These are phyloP conservation scores for Ommatoiulus sabulosus DNA, from an alignment of 2,888 invertebrate genomes.

Conservation along the genomic window DNA sequence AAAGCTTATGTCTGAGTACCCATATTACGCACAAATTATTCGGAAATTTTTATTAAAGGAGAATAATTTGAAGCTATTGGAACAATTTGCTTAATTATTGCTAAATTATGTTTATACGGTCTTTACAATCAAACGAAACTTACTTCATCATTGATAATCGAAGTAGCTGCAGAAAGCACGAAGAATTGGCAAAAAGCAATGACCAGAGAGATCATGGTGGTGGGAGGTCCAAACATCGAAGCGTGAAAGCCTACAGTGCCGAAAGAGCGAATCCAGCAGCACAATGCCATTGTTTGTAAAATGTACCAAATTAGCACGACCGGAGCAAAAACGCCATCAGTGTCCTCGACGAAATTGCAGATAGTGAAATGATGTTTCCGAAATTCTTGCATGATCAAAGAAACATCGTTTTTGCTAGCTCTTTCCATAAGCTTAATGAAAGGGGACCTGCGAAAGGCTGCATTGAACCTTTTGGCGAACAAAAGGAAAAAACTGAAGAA, in stretches of 20 bases:
- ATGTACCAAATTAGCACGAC: slow-evolving; percentile 55
- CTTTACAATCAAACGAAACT: not conserved
- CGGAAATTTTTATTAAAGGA: too few species aligned
- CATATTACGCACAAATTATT: too few species aligned
- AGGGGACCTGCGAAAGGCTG: slow-evolving; percentile 40
- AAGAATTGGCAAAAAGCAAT: slow-evolving; percentile 52
- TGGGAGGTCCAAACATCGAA: not conserved
- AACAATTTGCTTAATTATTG: too few species aligned
- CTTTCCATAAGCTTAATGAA: not conserved
- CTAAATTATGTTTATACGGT: too few species aligned
- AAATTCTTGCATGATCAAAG: slow-evolving; percentile 54
- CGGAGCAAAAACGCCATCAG: slow-evolving; percentile 52
- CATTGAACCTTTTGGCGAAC: slow-evolving; percentile 17
- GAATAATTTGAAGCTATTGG: too few species aligned
- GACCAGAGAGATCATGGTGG: not conserved
- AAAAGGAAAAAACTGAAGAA: slow-evolving; percentile 49
- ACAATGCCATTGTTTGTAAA: slow-evolving; percentile 42
- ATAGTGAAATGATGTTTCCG: slow-evolving; percentile 56
- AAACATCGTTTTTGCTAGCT: slow-evolving; percentile 26
- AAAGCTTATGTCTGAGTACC: too few species aligned
- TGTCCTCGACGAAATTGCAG: slow-evolving; percentile 54
- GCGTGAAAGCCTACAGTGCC: slow-evolving; percentile 45
- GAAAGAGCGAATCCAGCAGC: slow-evolving; percentile 55
- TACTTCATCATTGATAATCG: slow-evolving; percentile 54
- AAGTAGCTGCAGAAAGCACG: slow-evolving; percentile 14